These are phyloP conservation scores for Sus cebifrons DNA, from an alignment of 2,797 vertebrate genomes.

Conservation along the genomic window DNA sequence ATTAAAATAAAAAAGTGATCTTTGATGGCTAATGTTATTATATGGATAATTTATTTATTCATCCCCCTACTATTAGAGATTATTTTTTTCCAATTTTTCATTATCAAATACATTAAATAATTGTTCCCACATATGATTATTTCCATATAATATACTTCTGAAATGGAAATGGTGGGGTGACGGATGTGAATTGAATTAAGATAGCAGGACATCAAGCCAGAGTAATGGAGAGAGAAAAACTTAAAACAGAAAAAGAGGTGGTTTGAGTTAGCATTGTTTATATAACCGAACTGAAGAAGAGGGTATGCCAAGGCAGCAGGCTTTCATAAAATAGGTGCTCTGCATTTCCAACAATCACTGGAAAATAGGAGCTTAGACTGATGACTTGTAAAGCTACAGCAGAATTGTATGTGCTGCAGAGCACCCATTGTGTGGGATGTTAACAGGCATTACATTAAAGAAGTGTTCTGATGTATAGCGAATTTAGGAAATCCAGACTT, in stretches of 20 bases:
- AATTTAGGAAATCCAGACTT: slow-evolving; percentile 12
- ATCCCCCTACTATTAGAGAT: background rate
- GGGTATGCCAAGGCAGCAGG: background rate
- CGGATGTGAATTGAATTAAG: background rate
- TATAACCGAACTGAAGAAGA: background rate
- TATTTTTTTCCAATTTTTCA: background rate
- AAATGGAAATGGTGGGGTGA: background rate
- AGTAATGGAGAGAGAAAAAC: background rate
- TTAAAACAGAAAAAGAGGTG: background rate
- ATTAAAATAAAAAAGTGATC: background rate
- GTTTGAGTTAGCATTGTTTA: background rate
- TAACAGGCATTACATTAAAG: background rate
- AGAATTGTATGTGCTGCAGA: background rate
- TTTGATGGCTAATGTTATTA: background rate
- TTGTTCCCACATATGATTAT: background rate
- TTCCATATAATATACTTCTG: background rate
- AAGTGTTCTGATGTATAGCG: background rate
- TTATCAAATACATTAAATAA: slow-evolving; percentile 20
- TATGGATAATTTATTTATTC: background rate
- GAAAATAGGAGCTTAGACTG: background rate
- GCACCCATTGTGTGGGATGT: background rate
- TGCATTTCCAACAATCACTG: background rate
- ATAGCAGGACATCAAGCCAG: background rate
- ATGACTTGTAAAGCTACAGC: background rate
- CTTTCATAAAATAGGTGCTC: background rate